Percentiles rank a stretch among this genome's conserved stretches.
These are phyloP conservation scores for Astropecten irregularis DNA, from an alignment of 53 echinoderm and acorn worm genomes.

Conservation along the genomic window DNA sequence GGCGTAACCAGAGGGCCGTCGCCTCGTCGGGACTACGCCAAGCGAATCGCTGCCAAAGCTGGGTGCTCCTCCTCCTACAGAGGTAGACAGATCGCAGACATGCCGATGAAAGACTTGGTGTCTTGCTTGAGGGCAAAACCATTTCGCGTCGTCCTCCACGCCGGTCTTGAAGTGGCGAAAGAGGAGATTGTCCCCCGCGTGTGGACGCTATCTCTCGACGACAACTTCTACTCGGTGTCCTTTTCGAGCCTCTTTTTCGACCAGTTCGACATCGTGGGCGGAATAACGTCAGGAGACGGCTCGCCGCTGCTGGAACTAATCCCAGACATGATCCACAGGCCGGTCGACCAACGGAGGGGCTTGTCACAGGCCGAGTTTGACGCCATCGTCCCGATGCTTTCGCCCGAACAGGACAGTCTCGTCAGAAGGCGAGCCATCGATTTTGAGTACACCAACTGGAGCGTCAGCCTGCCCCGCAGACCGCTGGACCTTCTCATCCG, in stretches of 20 bases:
- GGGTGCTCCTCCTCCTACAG: no score
- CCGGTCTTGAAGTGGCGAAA: not conserved
- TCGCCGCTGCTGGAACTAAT: constrained; percentile 34
- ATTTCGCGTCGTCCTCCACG: not conserved
- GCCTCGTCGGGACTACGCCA: constrained; percentile 46
- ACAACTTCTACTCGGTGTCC: not conserved
- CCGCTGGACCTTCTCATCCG: not conserved
- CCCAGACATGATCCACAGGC: constrained; percentile 14
- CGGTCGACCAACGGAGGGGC: not conserved
- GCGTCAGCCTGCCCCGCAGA: not conserved
- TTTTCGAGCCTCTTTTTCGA: not conserved
- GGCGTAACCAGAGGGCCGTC: not conserved
- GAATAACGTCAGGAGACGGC: constrained; percentile 28
- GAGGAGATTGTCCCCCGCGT: constrained; percentile 11
- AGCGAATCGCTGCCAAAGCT: constrained; percentile 59
- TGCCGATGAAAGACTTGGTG: constrained; percentile 19
- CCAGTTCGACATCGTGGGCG: constrained; percentile 13
- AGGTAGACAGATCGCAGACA: not conserved
- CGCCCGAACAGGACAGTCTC: not conserved
- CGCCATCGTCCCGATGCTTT: not conserved
- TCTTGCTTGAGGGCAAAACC: constrained; percentile 62
- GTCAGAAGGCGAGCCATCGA: not conserved
- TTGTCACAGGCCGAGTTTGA: constrained; percentile 40
- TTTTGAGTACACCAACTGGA: constrained; percentile 41
- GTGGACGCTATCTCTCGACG: constrained; percentile 39